Conservation (phyloP, 2,797 vertebrate genomes). For the Thaleichthys pacificus region DNA sequence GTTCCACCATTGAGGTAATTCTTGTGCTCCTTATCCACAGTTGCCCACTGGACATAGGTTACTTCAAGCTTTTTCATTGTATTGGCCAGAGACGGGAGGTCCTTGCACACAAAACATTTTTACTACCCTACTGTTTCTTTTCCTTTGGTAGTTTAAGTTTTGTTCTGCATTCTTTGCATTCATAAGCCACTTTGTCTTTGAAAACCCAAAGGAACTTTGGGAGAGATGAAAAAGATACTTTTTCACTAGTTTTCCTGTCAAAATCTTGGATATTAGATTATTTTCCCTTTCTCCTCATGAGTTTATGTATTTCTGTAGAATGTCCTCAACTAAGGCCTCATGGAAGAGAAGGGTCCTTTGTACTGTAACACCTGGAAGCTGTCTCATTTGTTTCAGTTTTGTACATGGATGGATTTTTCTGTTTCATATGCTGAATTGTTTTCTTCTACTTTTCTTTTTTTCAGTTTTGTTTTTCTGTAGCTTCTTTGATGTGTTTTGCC, state of each 20-base stretch:
- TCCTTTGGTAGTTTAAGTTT: too few species aligned
- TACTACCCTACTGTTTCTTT: too few species aligned
- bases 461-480: neutral
- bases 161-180: slow-evolving; percentile 10
- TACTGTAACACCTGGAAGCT: neutral
- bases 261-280: too few species aligned
- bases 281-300: too few species aligned
- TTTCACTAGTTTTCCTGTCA: neutral
- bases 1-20: too few species aligned
- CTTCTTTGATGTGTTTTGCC: neutral
- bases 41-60: too few species aligned
- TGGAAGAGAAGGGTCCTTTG: slow-evolving; percentile 1
- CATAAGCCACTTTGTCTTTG: slow-evolving; percentile 12
- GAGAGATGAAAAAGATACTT: neutral
- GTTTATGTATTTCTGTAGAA: neutral
- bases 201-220: slow-evolving; percentile 2
- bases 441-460: slow-evolving; percentile 11
- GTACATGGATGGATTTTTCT: slow-evolving; percentile 6
- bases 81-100: too few species aligned
- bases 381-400: slow-evolving; percentile 14
- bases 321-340: slow-evolving; percentile 6
- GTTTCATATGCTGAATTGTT: neutral
- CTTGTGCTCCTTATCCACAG: too few species aligned
- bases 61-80: too few species aligned
- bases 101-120: too few species aligned